phyloP scores from a whole-genome alignment of 2,888 invertebrate species.

The Arrhopalites spinosus region DNA sequence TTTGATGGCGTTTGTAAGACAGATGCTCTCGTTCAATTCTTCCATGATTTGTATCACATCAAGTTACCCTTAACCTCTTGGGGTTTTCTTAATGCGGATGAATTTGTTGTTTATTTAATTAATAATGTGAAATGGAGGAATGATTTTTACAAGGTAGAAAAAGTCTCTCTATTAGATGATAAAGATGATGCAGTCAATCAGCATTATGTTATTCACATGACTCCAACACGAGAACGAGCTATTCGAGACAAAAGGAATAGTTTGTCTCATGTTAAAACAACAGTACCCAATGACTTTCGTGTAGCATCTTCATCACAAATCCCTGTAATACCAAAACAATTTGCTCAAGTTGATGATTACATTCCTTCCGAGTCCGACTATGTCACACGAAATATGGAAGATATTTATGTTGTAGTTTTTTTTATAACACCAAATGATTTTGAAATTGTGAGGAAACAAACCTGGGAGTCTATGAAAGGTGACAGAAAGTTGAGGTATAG shows the following conservation, averaged over 20 bases:
- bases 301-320: background rate
- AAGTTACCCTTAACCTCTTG: conserved; percentile 26
- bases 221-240: background rate
- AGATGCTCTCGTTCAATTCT: conserved; percentile 23
- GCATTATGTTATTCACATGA: conserved; percentile 24
- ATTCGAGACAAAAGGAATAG: background rate
- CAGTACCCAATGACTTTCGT: background rate
- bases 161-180: background rate
- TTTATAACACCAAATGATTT: conserved; percentile 18
- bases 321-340: conserved; percentile 13
- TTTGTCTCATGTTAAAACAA: background rate
- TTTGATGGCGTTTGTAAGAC: conserved; percentile 26
- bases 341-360: conserved; percentile 3
- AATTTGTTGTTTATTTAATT: conserved; percentile 32
- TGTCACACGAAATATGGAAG: background rate
- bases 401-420: conserved; percentile 15
- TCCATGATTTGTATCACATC: conserved; percentile 20
- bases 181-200: background rate
- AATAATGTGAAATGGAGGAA: conserved; percentile 28
- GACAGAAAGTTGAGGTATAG: conserved; percentile 6
- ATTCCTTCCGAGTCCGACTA: conserved; percentile 5
- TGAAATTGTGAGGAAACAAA: conserved; percentile 5
- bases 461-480: conserved; percentile 9
- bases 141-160: conserved; percentile 19
- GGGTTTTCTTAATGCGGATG: conserved; percentile 23